Evolutionary conservation across 37 sponge, comb jelly and placozoan species (phyloP), one percentile per base, ranked within the genome.

Genomic region (Theonella swinhoei): DNA sequence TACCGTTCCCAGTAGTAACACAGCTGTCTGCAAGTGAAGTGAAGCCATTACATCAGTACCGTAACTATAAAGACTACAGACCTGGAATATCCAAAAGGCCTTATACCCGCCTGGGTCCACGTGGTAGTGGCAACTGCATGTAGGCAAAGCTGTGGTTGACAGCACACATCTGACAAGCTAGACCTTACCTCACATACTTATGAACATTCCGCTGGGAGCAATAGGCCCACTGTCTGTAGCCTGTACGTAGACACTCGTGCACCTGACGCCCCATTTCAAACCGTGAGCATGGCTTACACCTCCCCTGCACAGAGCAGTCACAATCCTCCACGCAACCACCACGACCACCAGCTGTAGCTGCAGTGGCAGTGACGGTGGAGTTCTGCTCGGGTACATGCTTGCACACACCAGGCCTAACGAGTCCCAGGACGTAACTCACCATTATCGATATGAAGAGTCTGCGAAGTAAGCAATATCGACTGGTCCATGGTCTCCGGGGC

Each of bases 51-150:
- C 14, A 47, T 47, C 54, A 47, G 54, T 47, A 47, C 14, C 11
- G 14, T 47, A 47, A n/a, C n/a, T n/a, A 23, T 67, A 39, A 38
- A 20, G 72, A 26, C 3, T 33, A 64, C 64, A 29, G 35, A 84
- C 89, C 42, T 88, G 83, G 63, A 88, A 88, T 24, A 77, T 23
- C 89, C 83, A 88, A 58, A 88, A 88, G 64, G n/a, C 20, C 32
- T 78, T 68, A 7, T 14, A 37, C 75, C 83, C 83, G 26, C 33
- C 35, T 3, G 72, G 72, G 36, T 82, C 72, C 24, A 64, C 42
- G 0, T 19, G 30, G 41, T 83, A 88, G 64, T 88, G 89, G 37
- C 89, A 88, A 63, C 89, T 83, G 30, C 54, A 47, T 47, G 54
- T 47, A 47, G 54, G 54, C 54, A 7, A 47, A 14, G 14, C 54